Evolutionary conservation across 2,797 vertebrate genomes (phyloP).

Genomic region (Anableps anableps): DNA sequence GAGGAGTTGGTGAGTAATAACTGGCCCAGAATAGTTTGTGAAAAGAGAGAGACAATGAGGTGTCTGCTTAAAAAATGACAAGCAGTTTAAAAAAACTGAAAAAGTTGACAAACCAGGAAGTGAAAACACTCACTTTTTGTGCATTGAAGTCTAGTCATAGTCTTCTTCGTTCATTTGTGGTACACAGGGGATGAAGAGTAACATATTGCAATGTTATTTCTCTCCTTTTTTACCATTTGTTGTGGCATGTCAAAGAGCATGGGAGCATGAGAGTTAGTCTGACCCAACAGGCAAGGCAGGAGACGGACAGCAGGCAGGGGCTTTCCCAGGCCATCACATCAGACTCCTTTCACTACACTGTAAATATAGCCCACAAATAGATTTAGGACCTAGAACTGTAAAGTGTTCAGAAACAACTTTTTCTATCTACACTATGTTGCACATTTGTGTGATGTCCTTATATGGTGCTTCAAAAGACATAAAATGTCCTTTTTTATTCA

Average conservation of each 20-base stretch:
- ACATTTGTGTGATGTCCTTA: slow-evolving; percentile 11
- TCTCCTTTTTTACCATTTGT: slow-evolving; percentile 53
- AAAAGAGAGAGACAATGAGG: slow-evolving; percentile 39
- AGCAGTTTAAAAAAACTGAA: slow-evolving; percentile 19
- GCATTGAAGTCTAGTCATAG: not conserved
- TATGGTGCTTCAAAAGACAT: slow-evolving; percentile 3
- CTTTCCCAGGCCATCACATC: slow-evolving; percentile 69
- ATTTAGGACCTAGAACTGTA: slow-evolving; percentile 31
- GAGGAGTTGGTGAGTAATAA: slow-evolving; percentile 41
- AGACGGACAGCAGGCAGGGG: slow-evolving; percentile 65
- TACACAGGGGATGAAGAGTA: slow-evolving; percentile 39
- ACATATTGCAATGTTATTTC: slow-evolving; percentile 38
- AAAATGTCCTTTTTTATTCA: not conserved
- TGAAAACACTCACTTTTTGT: slow-evolving; percentile 5
- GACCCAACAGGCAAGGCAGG: slow-evolving; percentile 65
- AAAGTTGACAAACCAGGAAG: slow-evolving; percentile 18
- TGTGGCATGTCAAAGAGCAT: slow-evolving; percentile 79
- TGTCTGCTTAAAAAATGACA: slow-evolving; percentile 3
- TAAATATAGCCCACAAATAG: slow-evolving; percentile 58
- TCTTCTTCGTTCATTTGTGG: not conserved
- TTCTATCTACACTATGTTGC: slow-evolving; percentile 36
- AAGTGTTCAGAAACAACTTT: slow-evolving; percentile 22
- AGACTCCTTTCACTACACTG: slow-evolving; percentile 62
- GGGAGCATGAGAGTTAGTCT: slow-evolving; percentile 75
- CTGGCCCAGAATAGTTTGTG: slow-evolving; percentile 25